These are phyloP conservation scores for Solenodon paradoxus DNA, from an alignment of 2,113 vertebrate genomes.

Conservation along the genomic window DNA sequence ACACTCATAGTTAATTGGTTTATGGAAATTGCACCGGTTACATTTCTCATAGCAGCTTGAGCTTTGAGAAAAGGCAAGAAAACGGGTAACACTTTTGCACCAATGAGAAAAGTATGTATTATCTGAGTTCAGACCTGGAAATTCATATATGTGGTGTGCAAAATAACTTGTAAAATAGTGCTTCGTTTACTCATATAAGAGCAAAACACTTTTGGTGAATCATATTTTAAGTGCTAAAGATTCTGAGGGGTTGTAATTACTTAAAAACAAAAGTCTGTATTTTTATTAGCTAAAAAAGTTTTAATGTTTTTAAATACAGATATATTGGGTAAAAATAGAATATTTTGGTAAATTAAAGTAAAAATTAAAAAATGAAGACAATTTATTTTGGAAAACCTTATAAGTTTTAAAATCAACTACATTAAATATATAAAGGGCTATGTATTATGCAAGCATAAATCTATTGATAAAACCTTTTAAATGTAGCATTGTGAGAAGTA, in stretches of 20 bases:
- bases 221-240: background rate
- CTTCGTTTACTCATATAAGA: background rate
- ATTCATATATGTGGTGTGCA: background rate
- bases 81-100: background rate
- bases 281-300: background rate
- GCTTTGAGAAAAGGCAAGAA: background rate
- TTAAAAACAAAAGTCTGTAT: background rate
- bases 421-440: background rate
- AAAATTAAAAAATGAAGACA: background rate
- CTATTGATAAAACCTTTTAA: background rate
- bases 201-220: background rate
- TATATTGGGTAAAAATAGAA: background rate
- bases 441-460: background rate
- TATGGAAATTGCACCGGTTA: slow-evolving; percentile 43
- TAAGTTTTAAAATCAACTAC: background rate
- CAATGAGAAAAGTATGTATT: background rate
- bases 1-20: slow-evolving; percentile 53
- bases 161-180: background rate
- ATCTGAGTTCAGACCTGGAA: background rate
- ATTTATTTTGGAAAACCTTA: background rate
- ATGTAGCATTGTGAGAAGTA: background rate
- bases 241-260: background rate
- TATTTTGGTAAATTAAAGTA: background rate
- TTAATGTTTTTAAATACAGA: background rate
- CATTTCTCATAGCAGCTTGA: background rate